A percentile compares a stretch with the other conserved stretches of the same genome.
Conservation (phyloP, 2,113 vertebrate species). For the Alexandromys fortis region DNA sequence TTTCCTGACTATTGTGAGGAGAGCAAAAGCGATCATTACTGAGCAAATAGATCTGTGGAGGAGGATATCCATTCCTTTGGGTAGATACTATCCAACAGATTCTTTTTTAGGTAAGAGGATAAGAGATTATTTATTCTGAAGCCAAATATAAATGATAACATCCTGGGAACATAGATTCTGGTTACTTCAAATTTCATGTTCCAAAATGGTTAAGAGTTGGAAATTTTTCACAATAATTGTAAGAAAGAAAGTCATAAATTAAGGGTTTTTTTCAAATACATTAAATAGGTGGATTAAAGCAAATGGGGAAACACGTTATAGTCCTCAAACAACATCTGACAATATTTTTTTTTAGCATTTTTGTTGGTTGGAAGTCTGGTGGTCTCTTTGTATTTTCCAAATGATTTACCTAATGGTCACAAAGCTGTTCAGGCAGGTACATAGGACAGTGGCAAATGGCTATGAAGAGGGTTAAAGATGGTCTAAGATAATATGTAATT, state of each 20-base stretch:
- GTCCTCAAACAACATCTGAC: not conserved
- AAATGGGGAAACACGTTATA: not conserved
- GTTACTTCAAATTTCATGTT: not conserved
- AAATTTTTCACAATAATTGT: not conserved
- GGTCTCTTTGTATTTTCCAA: not conserved
- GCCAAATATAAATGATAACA: not conserved
- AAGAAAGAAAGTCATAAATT: not conserved
- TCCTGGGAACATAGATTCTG: not conserved
- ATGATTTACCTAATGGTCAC: not conserved
- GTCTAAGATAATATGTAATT: not conserved
- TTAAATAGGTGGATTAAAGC: not conserved
- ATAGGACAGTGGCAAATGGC: not conserved
- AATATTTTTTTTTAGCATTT: not conserved
- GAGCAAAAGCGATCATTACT: not conserved
- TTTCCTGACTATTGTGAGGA: not conserved
- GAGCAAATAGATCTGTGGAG: not conserved
- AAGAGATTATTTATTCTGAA: not conserved
- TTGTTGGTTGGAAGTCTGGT: not conserved
- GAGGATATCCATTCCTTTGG: not conserved
- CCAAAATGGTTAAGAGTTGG: not conserved
- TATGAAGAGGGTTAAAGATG: not conserved
- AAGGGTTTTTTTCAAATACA: not conserved
- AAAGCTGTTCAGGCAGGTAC: not conserved
- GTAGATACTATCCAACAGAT: not conserved
- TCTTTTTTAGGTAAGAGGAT: not conserved